Evolutionary conservation across 2,797 vertebrate genomes (phyloP), one percentile per base, ranked within the genome.

Genomic region (Taeniopygia guttata): DNA sequence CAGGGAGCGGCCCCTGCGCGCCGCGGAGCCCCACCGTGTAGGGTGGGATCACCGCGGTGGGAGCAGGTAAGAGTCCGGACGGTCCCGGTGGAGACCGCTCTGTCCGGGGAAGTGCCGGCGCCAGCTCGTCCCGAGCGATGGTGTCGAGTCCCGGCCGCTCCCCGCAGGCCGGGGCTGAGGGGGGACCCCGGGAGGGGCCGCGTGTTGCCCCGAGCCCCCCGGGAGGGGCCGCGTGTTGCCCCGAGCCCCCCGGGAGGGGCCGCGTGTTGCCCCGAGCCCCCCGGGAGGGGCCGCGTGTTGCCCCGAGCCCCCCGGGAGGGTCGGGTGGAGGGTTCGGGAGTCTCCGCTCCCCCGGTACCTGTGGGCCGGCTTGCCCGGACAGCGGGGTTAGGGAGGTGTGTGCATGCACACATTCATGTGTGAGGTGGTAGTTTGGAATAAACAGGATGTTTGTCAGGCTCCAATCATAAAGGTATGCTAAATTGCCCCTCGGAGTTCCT

Each of bases 331-430:
- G 16, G 15, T 10, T 23, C 14, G 4, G 54, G 20, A 2, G 19
- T 16, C 20, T 30, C 6, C 17, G 23, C 45, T 58, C 12, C 7
- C 18, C 9, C 2, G 12, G 34, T 29, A 0, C 32, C 18, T 4
- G 1, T 38, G 67, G 38, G 18, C 23, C 25, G 2, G 26, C 46
- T 56, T 38, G 18, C 32, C 46, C 5, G 1, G 62, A 0, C 36
- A 1, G 62, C 1, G 55, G 7, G 34, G 10, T 36, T 7, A 1
- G 30, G 51, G 38, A 42, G 29, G 23, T 32, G 42, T 14, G 11
- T 21, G 73, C 3, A 2, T 9, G 3, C 4, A 0, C 9, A 0
- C 27, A 1, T 11, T 15, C 7, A 0, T 42, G 7, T 12, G 0
- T 22, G 22, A 54, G 40, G 40, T 16, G n/a, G 13, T 29, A 7